Evolutionary conservation across 2,888 invertebrate species (phyloP).

Genomic region (Euproctis similis): DNA sequence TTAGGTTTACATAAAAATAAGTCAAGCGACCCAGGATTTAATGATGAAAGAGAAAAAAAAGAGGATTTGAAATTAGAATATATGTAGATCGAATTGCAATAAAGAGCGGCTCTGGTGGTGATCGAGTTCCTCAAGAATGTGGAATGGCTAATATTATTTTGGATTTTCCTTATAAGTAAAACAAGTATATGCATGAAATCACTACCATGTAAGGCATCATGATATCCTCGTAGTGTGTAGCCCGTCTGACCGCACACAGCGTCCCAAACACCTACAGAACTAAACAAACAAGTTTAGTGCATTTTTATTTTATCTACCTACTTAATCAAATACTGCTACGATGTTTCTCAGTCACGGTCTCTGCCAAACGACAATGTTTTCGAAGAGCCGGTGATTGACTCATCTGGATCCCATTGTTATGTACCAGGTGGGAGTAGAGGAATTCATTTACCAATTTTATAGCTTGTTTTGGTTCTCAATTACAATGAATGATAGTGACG

Average conservation of each 20-base stretch:
- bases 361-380: neutral
- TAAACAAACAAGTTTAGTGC: neutral
- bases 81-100: no score
- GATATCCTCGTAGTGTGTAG: neutral
- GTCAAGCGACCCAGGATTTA: no score
- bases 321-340: neutral
- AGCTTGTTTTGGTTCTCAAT: conserved; percentile 19
- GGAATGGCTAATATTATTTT: neutral
- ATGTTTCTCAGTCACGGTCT: neutral
- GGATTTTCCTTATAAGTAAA: neutral
- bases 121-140: neutral
- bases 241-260: neutral
- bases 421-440: conserved; percentile 20
- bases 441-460: conserved; percentile 15
- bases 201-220: neutral
- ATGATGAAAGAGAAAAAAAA: no score
- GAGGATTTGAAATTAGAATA: no score
- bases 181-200: neutral
- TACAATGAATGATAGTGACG: conserved; percentile 15
- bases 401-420: conserved; percentile 17
- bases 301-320: neutral
- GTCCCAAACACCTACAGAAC: neutral
- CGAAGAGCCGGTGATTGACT: conserved; percentile 9
- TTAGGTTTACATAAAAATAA: no score
- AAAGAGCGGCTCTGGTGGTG: conserved; percentile 16